Evolutionary conservation across 2,113 vertebrate genomes (phyloP).

Genomic region (Microcebus tavaratra): DNA sequence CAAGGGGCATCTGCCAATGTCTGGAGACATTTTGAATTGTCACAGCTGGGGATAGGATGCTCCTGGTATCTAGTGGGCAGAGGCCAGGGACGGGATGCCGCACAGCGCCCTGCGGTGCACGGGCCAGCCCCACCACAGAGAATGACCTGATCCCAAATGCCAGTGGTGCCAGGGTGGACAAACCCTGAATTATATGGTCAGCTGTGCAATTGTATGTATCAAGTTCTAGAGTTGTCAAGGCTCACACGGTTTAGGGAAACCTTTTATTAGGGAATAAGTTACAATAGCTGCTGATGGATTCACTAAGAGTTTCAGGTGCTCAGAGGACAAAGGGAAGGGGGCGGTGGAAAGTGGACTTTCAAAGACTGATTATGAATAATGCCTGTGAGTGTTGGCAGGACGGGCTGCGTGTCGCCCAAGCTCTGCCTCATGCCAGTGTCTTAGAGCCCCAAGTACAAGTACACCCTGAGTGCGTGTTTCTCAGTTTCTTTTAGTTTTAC

Average conservation of each 20-base stretch:
- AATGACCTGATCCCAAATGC: rapidly evolving
- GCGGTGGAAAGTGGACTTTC: no score
- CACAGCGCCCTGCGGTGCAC: rapidly evolving
- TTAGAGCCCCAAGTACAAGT: rapidly evolving
- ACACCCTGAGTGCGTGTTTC: rapidly evolving
- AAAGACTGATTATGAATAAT: background rate
- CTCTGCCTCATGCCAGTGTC: rapidly evolving
- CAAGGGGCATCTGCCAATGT: rapidly evolving
- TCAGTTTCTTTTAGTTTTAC: no score
- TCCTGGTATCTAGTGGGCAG: background rate
- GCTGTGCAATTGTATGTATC: rapidly evolving
- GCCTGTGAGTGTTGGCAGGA: no score
- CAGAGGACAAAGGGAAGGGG: background rate
- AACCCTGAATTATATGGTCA: rapidly evolving
- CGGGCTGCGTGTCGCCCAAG: rapidly evolving
- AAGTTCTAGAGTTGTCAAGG: background rate
- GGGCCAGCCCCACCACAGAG: no score
- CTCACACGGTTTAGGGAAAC: background rate
- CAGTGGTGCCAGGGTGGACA: rapidly evolving
- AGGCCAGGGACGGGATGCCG: background rate
- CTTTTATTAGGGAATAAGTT: background rate
- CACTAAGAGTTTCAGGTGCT: background rate
- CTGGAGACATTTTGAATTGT: rapidly evolving
- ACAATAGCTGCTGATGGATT: background rate
- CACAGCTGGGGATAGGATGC: rapidly evolving